These are phyloP conservation scores for Acropora tenuis DNA, from an alignment of 64 coral and sea anemone species.

Conservation along the genomic window DNA sequence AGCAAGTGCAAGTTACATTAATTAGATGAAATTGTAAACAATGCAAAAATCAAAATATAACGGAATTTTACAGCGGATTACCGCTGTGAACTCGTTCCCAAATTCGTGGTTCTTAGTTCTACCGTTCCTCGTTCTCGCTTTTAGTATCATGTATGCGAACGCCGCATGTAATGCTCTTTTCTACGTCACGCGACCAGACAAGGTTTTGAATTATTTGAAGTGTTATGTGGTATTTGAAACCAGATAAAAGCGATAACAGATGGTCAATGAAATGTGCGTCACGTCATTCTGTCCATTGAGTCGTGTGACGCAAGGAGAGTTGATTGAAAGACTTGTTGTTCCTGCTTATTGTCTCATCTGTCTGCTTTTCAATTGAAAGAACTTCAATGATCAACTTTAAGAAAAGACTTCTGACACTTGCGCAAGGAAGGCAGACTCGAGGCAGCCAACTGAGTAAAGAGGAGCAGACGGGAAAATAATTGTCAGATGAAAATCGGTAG, in stretches of 20 bases:
- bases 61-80: no score
- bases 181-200: slow-evolving; percentile 6
- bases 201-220: not conserved
- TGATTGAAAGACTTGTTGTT: slow-evolving; percentile 35
- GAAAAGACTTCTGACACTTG: not conserved
- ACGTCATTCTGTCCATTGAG: slow-evolving; percentile 18
- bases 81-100: no score
- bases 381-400: not conserved
- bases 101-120: no score
- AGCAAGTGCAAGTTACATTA: no score
- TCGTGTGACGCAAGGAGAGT: not conserved
- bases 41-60: no score
- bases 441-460: not conserved
- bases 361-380: slow-evolving; percentile 39
- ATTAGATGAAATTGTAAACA: no score
- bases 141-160: not conserved
- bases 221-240: not conserved
- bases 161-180: not conserved
- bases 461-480: not conserved
- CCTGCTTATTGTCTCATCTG: slow-evolving; percentile 40
- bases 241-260: slow-evolving; percentile 20
- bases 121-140: not conserved
- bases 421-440: not conserved
- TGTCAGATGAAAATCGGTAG: not conserved
- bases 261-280: not conserved